Evolutionary conservation across 2,888 invertebrate species (phyloP).

Genomic region (Coleophora flavipennella): DNA sequence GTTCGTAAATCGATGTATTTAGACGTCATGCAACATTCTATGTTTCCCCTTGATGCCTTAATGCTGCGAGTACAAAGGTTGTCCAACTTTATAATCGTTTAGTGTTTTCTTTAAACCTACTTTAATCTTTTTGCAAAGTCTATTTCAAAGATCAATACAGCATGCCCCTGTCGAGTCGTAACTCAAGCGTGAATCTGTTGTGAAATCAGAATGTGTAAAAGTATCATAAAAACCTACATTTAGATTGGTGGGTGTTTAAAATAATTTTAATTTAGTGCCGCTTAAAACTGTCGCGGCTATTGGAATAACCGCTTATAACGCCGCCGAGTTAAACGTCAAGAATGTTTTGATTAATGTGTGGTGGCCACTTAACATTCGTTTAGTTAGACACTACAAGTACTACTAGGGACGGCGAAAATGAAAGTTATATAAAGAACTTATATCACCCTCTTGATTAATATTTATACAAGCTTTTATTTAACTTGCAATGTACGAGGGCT

Average conservation of each 20-base stretch:
- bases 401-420: not conserved
- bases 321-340: slow-evolving; percentile 16
- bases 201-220: slow-evolving; percentile 7
- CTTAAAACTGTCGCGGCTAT: slow-evolving; percentile 30
- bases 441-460: no score
- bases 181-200: slow-evolving; percentile 6
- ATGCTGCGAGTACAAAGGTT: not conserved
- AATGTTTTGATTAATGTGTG: slow-evolving; percentile 38
- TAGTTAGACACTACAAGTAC: no score
- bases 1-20: not conserved
- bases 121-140: no score
- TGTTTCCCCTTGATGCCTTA: not conserved
- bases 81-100: no score
- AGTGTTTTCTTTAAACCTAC: no score
- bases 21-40: no score
- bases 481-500: no score
- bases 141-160: slow-evolving; percentile 3
- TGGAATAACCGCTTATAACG: slow-evolving; percentile 33
- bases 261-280: slow-evolving; percentile 33
- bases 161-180: not conserved
- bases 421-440: not conserved
- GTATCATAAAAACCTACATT: slow-evolving; percentile 16
- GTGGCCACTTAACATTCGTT: no score
- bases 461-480: no score
- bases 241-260: slow-evolving; percentile 27